These are phyloP conservation scores for Cerastis leucographa DNA, from an alignment of 2,888 invertebrate species.

Conservation along the genomic window DNA sequence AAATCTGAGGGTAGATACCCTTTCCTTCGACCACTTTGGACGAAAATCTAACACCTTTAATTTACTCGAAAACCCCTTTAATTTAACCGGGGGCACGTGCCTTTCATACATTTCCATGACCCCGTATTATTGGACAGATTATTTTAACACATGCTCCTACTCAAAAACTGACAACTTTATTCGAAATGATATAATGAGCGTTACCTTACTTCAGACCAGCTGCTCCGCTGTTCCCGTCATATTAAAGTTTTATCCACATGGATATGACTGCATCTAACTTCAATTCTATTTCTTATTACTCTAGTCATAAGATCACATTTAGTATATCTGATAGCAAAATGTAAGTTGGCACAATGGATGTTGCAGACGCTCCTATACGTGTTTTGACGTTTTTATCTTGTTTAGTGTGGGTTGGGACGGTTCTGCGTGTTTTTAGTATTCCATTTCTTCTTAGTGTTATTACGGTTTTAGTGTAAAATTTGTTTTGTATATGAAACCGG, in stretches of 20 bases:
- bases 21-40: constrained; percentile 68
- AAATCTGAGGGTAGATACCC: constrained; percentile 51
- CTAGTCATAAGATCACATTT: constrained; percentile 40
- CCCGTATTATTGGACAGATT: constrained; percentile 79
- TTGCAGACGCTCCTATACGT: constrained; percentile 52
- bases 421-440: constrained; percentile 46
- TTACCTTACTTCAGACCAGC: constrained; percentile 64
- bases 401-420: constrained; percentile 51
- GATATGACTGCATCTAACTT: constrained; percentile 24
- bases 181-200: constrained; percentile 72
- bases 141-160: constrained; percentile 76
- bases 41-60: constrained; percentile 82
- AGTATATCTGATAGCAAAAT: constrained; percentile 41
- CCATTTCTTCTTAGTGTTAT: constrained; percentile 45
- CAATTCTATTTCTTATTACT: constrained; percentile 38
- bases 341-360: constrained; percentile 52
- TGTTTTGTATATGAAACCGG: constrained; percentile 17
- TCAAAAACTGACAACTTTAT: constrained; percentile 74
- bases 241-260: constrained; percentile 63
- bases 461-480: constrained; percentile 39
- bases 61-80: constrained; percentile 83
- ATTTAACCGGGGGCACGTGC: constrained; percentile 83
- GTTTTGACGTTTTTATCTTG: constrained; percentile 63
- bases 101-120: constrained; percentile 71
- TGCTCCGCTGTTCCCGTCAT: constrained; percentile 67